Evolutionary conservation across 2,888 invertebrate species (phyloP), one percentile per base, ranked within the genome.

Genomic region (Eristalinus aeneus): DNA sequence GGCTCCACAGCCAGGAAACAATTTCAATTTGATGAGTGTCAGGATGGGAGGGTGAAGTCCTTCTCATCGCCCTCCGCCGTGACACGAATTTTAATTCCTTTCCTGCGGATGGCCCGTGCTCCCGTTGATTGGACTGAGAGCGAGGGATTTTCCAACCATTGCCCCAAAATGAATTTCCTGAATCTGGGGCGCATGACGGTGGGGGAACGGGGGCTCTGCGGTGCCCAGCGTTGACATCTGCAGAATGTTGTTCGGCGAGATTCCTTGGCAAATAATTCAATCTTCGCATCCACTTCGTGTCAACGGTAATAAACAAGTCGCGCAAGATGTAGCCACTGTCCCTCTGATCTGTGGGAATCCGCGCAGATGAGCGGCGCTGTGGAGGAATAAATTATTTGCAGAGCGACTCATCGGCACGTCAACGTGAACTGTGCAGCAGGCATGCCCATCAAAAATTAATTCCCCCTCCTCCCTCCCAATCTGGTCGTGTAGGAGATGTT

Each of bases 181-280:
- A 39, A 22, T 58, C 20, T n/a, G n/a, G n/a, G 10, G 8, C 34
- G n/a, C n/a, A n/a, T 10, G 34, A 6, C 34, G 46, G 39, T 39
- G 39, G 4, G 39, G 0, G 11, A 12, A 1, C 36, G 11, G 36
- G 2, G 27, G 27, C 2, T 27, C 3, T 46, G 39, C n/a, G 39
- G 39, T 46, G 1, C 39, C 39, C 6, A n/a, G 46, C n/a, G 16
- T 16, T 46, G 46, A 72, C 85, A 81, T 86, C 77, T 86, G 81
- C 54, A 74, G 71, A 77, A 77, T 78, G 86, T 77, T 81, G 12
- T 20, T 12, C 27, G 63, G 81, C 61, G 61, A 56, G 73, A 74
- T 78, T 86, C 74, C 82, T 82, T 65, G 68, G 86, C 82, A 86
- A 86, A 86, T 86, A 86, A 86, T 86, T 86, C 86, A 86, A 86